These are phyloP conservation scores for Drosophila aff. DNA, from an alignment of 1,140 invertebrate species.

Conservation along the genomic window DNA sequence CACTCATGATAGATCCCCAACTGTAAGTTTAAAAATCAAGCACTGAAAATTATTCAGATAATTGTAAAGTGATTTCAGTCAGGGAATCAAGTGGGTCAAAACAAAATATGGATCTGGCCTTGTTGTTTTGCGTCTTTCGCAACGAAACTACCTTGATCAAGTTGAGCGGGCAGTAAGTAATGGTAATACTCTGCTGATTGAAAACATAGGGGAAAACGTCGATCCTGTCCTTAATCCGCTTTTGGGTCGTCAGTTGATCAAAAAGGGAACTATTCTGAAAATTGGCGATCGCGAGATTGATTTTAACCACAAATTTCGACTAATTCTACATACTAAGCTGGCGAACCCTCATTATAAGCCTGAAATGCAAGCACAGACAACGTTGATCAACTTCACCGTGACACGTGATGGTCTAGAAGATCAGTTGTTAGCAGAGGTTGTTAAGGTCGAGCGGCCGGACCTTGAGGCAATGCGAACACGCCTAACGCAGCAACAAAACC, in stretches of 20 bases:
- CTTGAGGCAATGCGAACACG: conserved; percentile 91
- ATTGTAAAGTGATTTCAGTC: conserved; percentile 80
- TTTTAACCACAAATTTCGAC: conserved; percentile 92
- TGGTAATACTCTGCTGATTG: conserved; percentile 92
- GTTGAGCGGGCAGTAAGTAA: conserved; percentile 92
- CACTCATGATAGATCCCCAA: conserved; percentile 97
- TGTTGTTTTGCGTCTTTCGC: conserved; percentile 91
- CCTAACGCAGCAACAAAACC: conserved; percentile 96
- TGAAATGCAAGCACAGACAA: conserved; percentile 98
- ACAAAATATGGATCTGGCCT: conserved; percentile 90
- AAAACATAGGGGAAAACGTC: conserved; percentile 95
- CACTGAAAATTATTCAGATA: not conserved
- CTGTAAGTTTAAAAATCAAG: conserved; percentile 83
- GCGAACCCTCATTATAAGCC: conserved; percentile 98
- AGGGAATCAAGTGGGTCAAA: conserved; percentile 99
- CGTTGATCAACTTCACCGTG: conserved; percentile 97
- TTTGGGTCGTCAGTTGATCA: conserved; percentile 94
- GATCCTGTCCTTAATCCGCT: conserved; percentile 96
- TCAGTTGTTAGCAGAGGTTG: conserved; percentile 96
- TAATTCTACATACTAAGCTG: conserved; percentile 87
- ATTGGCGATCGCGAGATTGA: conserved; percentile 97
- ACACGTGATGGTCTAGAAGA: conserved; percentile 97
- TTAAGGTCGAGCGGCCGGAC: conserved; percentile 96
- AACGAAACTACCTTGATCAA: conserved; percentile 93
- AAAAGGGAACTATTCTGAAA: conserved; percentile 91